Percentiles rank a stretch among this genome's conserved stretches.
Conservation (phyloP, 2,113 vertebrate genomes). For the Pygoscelis antarcticus region DNA sequence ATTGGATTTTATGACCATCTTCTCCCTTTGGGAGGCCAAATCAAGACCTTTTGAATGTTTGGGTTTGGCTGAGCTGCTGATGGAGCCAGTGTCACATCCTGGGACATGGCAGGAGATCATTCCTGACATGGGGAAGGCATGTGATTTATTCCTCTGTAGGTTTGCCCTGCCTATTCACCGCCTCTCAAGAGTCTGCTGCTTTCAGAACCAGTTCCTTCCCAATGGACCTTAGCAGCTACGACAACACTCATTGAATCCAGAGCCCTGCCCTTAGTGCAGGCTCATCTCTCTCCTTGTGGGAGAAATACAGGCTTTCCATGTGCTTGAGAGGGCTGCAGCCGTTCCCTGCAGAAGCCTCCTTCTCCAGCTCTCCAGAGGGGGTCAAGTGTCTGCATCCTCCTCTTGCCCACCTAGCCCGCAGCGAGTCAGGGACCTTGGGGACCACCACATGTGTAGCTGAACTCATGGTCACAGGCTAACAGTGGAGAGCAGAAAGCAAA, state of each 20-base stretch:
- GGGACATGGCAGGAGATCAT: background rate
- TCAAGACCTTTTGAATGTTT: background rate
- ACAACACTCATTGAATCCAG: background rate
- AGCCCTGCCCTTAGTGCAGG: background rate
- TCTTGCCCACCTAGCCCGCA: background rate
- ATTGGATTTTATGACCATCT: background rate
- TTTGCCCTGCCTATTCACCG: background rate
- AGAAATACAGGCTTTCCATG: background rate
- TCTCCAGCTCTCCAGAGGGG: rapidly evolving
- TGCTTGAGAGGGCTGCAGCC: background rate
- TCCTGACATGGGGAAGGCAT: background rate
- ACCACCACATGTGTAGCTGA: background rate
- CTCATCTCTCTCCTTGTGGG: background rate
- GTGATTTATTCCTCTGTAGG: background rate
- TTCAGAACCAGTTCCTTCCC: background rate
- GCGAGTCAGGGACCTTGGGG: rapidly evolving
- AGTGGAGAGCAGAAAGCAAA: background rate
- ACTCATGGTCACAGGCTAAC: background rate
- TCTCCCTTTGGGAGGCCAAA: background rate
- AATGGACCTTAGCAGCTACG: background rate
- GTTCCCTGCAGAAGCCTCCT: background rate
- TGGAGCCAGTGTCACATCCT: background rate
- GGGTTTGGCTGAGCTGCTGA: background rate
- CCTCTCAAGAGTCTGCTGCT: background rate
- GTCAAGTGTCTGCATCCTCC: background rate